phyloP scores from a whole-genome alignment of 2,797 vertebrate genomes.

The Caiman crocodilus region DNA sequence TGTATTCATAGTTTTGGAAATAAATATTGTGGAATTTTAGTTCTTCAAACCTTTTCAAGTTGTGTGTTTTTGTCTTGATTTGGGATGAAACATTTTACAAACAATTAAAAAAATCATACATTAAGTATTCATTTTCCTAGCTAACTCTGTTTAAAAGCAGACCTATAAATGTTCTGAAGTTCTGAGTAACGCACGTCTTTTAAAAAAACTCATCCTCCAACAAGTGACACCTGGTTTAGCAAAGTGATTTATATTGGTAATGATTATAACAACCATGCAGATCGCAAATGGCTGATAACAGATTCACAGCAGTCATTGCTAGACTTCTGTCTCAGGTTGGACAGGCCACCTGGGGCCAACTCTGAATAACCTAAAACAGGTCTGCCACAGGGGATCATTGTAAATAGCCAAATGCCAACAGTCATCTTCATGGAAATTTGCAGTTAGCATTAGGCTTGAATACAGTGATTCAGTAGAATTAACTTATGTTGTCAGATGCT shows the following conservation, averaged over 20 bases:
- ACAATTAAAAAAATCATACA: no score
- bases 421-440: not conserved
- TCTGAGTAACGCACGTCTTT: not conserved
- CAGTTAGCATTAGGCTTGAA: not conserved
- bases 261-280: fast-evolving
- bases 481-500: not conserved
- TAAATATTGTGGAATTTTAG: no score
- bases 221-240: not conserved
- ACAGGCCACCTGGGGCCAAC: no score
- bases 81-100: no score
- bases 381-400: not conserved
- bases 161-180: not conserved
- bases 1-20: no score
- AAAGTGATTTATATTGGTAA: not conserved
- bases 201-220: not conserved
- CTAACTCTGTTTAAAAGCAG: not conserved
- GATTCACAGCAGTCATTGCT: not conserved
- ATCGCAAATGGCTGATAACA: not conserved
- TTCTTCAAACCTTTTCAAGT: no score
- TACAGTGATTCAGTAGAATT: fast-evolving
- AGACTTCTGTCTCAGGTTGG: no score
- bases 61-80: no score
- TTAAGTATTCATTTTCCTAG: no score
- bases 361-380: no score
- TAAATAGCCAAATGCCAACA: not conserved